A percentile compares a stretch with the other conserved stretches of the same genome.
Evolutionary conservation across 1,140 invertebrate genomes (phyloP).

Genomic region (Drosophila chauvacae): DNA sequence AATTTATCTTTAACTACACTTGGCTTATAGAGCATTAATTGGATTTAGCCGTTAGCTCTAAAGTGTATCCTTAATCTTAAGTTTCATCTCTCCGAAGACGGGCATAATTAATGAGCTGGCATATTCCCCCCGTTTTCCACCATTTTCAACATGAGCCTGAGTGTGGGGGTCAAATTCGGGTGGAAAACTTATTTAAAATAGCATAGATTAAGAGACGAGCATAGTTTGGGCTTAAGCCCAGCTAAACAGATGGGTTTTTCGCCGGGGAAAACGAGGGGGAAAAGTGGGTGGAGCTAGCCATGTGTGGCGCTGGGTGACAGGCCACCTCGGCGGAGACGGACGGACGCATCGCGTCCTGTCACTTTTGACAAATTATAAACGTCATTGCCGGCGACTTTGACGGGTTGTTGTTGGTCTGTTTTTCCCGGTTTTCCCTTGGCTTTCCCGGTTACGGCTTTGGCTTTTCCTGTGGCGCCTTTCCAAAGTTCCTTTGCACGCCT

Average conservation of each 20-base stretch:
- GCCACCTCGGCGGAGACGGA: constrained; percentile 36
- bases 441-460: constrained; percentile 4
- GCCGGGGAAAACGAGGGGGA: neutral
- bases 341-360: constrained; percentile 61
- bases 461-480: constrained; percentile 27
- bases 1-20: too few relatives aligned
- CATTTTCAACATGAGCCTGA: constrained; percentile 9
- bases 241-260: constrained; percentile 27
- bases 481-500: constrained; percentile 18
- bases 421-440: constrained; percentile 14
- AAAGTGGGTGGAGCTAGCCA: constrained; percentile 12
- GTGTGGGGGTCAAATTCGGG: constrained; percentile 28
- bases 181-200: constrained; percentile 75
- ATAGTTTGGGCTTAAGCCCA: constrained; percentile 60
- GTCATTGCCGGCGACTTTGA: constrained; percentile 79
- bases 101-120: constrained; percentile 73
- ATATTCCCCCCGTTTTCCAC: neutral
- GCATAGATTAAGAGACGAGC: constrained; percentile 69
- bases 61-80: constrained; percentile 20
- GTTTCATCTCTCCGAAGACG: constrained; percentile 33
- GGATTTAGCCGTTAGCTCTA: constrained; percentile 15
- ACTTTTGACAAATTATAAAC: constrained; percentile 81
- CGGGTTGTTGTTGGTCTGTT: constrained; percentile 47
- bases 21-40: constrained; percentile 17
- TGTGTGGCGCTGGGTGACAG: constrained; percentile 62